A percentile compares a stretch with the other conserved stretches of the same genome.
Conservation (phyloP, 2,888 invertebrate genomes). For the Saturnia pavonia region DNA sequence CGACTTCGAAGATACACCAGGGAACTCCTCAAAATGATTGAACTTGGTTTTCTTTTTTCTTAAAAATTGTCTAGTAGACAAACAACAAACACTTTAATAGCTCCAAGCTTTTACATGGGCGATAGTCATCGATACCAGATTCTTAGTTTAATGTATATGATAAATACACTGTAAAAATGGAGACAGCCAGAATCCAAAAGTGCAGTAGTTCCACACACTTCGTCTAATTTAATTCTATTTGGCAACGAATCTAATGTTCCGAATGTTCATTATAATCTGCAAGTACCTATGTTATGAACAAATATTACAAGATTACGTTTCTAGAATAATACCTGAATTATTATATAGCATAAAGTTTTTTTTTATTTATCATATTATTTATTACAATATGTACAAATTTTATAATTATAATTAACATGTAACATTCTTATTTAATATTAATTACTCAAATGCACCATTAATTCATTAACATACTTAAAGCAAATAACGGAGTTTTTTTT, state of each 20-base stretch:
- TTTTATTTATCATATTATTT: constrained; percentile 2
- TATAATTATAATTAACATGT: constrained; percentile 27
- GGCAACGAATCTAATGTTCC: neutral
- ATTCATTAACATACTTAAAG: constrained; percentile 35
- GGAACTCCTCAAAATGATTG: too few species aligned
- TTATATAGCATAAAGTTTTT: constrained; percentile 3
- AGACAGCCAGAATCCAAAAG: neutral
- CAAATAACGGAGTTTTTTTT: constrained; percentile 8
- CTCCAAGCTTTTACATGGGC: neutral
- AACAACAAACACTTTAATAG: neutral
- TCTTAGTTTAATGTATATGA: neutral
- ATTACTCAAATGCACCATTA: constrained; percentile 54
- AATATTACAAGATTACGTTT: neutral
- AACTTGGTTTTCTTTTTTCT: too few species aligned
- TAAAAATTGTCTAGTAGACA: too few species aligned
- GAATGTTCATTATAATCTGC: neutral
- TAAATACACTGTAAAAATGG: neutral
- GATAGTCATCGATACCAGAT: neutral
- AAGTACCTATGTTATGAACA: neutral
- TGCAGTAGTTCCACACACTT: neutral
- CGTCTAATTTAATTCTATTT: neutral
- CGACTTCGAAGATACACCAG: too few species aligned
- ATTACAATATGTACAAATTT: constrained; percentile 18
- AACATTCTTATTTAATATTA: constrained; percentile 29
- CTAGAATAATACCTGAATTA: neutral